Evolutionary conservation across 2,888 invertebrate species (phyloP), one percentile per base, ranked within the genome.

Genomic region (Liodrosophila aerea): DNA sequence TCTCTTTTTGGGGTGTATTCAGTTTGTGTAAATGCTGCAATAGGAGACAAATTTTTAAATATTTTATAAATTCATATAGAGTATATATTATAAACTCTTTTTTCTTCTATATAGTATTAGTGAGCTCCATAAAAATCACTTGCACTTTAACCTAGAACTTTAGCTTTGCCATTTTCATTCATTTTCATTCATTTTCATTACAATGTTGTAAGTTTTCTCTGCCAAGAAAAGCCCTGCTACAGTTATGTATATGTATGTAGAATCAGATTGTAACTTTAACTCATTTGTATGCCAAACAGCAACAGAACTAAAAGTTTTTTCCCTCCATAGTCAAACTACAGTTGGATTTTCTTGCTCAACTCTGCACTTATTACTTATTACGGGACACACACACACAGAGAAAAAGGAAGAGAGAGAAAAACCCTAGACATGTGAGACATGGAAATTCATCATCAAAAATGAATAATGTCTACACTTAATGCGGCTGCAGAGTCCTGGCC

Each of bases 381-480:
- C 82, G 71, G 69, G 76, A 77, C 78, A 69, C 64, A 68, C 59
- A 33, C 57, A 40, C 13, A 44, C 30, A 39, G 37, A 40, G 16
- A 22, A 40, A 31, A 3, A 27, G 36, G n/a, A 7, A 13, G 36
- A 27, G 9, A 29, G 34, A 49, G 44, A 71, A 68, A 75, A 82
- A 56, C 82, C 65, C 70, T 60, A 71, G 78, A 86, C 82, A 84
- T 82, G 77, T 73, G 82, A 83, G 85, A 77, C 85, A 87, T 86
- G 86, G 86, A 87, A 87, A 87, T 87, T 87, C 86, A 87, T 87
- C 87, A 88, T 88, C 87, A 88, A 88, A 88, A 87, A 88, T 88
- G 88, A 88, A 88, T 88, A 88, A 88, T 88, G 88, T 87, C 87
- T 86, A 83, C 82, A 88, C 87, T 88, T 88, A 87, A 87, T 87